phyloP scores from a whole-genome alignment of 2,797 vertebrate species.

The Oreonectes daqikongensis region DNA sequence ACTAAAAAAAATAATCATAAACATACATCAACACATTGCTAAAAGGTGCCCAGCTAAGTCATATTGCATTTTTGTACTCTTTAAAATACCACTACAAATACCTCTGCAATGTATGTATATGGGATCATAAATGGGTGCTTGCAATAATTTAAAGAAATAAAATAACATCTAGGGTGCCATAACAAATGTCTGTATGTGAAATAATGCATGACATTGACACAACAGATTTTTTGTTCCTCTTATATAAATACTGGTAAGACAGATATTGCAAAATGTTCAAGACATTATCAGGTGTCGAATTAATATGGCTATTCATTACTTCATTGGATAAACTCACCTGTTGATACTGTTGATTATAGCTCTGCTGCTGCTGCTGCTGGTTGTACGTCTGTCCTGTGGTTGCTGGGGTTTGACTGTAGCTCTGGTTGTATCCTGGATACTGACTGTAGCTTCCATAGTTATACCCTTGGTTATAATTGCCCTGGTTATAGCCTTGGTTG shows the following conservation, averaged over 20 bases:
- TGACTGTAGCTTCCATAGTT: constrained; percentile 85
- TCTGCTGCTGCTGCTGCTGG: constrained; percentile 78
- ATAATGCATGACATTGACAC: too few species aligned
- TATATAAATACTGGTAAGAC: too few species aligned
- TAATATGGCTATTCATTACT: not conserved
- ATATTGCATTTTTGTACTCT: too few species aligned
- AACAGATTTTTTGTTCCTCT: too few species aligned
- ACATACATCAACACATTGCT: not conserved
- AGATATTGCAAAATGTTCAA: too few species aligned
- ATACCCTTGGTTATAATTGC: constrained; percentile 84
- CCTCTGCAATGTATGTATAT: too few species aligned
- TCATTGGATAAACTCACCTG: constrained; percentile 73
- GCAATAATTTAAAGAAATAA: too few species aligned
- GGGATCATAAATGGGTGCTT: too few species aligned
- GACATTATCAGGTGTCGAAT: too few species aligned
- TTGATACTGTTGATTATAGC: constrained; percentile 88
- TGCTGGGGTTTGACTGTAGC: constrained; percentile 72
- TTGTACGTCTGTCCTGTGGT: constrained; percentile 73
- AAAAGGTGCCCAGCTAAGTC: not conserved
- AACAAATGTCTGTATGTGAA: too few species aligned
- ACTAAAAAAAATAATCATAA: constrained; percentile 68
- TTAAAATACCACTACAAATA: too few species aligned
- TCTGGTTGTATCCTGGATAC: constrained; percentile 79
- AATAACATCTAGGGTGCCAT: too few species aligned
- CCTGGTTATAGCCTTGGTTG: constrained; percentile 78